These are phyloP conservation scores for Trachymyrmex septentrionalis DNA, from an alignment of 1,140 invertebrate genomes.

Conservation along the genomic window DNA sequence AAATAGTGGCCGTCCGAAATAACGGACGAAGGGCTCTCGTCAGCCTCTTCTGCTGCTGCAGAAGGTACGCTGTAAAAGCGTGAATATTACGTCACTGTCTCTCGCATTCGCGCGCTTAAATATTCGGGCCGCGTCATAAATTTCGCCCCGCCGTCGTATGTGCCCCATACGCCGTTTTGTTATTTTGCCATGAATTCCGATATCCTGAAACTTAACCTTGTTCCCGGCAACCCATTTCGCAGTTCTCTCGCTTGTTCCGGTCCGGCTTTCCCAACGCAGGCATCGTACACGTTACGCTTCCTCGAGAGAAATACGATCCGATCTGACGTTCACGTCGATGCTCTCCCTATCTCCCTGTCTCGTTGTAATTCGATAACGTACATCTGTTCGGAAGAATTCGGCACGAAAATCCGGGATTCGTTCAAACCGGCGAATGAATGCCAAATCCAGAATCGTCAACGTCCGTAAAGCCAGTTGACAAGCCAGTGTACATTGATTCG, in stretches of 20 bases:
- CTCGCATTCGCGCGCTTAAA: conserved; percentile 26
- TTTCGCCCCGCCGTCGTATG: conserved; percentile 15
- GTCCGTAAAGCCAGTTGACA: no score
- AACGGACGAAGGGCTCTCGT: conserved; percentile 9
- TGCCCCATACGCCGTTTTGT: conserved; percentile 41
- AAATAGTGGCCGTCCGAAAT: conserved; percentile 19
- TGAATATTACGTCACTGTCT: conserved; percentile 35
- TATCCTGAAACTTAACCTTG: conserved; percentile 76
- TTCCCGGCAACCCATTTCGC: conserved; percentile 72
- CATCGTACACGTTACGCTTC: conserved; percentile 32
- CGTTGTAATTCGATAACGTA: conserved; percentile 50
- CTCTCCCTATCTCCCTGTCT: conserved; percentile 11
- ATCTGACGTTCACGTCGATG: conserved; percentile 38
- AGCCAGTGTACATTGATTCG: background rate
- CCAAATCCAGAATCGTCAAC: background rate
- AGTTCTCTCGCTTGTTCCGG: conserved; percentile 68
- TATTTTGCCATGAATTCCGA: conserved; percentile 67
- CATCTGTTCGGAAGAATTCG: conserved; percentile 36
- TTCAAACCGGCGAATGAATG: background rate
- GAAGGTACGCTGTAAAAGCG: conserved; percentile 1
- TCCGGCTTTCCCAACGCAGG: conserved; percentile 30
- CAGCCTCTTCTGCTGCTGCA: background rate
- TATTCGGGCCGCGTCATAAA: conserved; percentile 52
- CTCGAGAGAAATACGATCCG: conserved; percentile 43
- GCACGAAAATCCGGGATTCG: conserved; percentile 38